phyloP scores from a whole-genome alignment of 2,888 invertebrate species.

The Hoplodrina ambigua region DNA sequence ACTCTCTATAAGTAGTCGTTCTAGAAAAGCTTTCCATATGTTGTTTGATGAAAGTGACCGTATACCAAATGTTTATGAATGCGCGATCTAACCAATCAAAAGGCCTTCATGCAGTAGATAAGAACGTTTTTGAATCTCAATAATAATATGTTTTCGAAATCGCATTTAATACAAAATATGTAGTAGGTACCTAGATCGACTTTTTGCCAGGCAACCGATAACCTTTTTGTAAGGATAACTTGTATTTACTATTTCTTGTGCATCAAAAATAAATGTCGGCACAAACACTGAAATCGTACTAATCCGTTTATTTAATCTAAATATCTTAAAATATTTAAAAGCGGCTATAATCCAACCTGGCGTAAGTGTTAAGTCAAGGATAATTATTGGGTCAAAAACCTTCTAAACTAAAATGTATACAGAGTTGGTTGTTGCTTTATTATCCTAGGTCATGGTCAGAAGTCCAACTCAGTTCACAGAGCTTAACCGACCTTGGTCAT shows the following conservation, averaged over 20 bases:
- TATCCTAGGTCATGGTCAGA: not conserved
- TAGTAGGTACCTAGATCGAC: too few relatives aligned
- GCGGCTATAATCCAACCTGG: not conserved
- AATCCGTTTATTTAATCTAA: not conserved
- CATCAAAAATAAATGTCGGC: not conserved
- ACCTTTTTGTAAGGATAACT: too few relatives aligned
- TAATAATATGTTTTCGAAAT: not conserved
- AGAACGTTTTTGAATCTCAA: not conserved
- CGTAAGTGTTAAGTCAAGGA: not conserved
- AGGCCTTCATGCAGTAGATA: not conserved
- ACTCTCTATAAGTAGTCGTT: not conserved
- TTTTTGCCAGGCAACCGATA: too few relatives aligned
- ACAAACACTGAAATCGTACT: not conserved
- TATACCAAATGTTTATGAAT: not conserved
- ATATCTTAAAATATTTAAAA: not conserved
- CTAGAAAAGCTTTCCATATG: not conserved
- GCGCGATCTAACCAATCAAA: not conserved
- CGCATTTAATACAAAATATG: too few relatives aligned
- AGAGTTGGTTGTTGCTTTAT: not conserved
- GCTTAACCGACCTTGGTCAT: not conserved
- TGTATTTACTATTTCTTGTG: not conserved
- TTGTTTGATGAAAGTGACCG: slow-evolving; percentile 7
- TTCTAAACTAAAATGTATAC: not conserved
- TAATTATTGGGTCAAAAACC: not conserved
- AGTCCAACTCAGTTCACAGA: not conserved